Conservation (phyloP, 2,113 vertebrate species). For the Stigmatopora argus region DNA sequence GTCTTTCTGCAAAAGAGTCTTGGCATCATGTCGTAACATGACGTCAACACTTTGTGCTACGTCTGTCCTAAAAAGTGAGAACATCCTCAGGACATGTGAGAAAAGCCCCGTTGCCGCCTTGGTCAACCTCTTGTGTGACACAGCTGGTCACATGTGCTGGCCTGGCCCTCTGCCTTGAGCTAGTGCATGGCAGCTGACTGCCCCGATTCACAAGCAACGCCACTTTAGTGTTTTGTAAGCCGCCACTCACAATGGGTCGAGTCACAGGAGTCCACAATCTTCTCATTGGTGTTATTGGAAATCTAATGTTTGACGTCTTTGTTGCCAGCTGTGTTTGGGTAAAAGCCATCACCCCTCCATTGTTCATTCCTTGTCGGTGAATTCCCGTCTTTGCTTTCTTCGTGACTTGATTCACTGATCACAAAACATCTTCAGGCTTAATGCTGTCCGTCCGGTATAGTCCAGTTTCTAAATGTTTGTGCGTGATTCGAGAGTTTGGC, state of each 20-base stretch:
- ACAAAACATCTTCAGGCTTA: neutral
- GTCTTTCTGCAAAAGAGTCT: neutral
- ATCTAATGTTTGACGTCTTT: conserved; percentile 50
- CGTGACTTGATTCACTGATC: neutral
- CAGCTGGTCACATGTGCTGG: conserved; percentile 61
- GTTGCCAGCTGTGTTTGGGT: conserved; percentile 25
- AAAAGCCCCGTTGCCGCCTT: conserved; percentile 12
- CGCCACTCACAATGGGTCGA: conserved; percentile 51
- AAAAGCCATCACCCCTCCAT: conserved; percentile 1
- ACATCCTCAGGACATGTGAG: neutral
- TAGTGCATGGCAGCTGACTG: conserved; percentile 60
- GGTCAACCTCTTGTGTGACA: conserved; percentile 40
- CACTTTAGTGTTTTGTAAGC: conserved; percentile 32
- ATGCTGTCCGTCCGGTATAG: too few species aligned
- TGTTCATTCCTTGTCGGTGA: neutral
- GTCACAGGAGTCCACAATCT: conserved; percentile 43
- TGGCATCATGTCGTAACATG: neutral
- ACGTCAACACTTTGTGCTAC: neutral
- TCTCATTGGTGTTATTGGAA: conserved; percentile 26
- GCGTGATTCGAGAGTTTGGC: too few species aligned
- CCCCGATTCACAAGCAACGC: conserved; percentile 38
- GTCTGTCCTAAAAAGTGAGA: neutral
- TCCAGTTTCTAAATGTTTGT: neutral
- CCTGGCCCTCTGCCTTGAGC: conserved; percentile 55
- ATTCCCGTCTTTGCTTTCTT: neutral